These are phyloP conservation scores for Cairina moschata DNA, from an alignment of 2,113 vertebrate genomes.

Conservation along the genomic window DNA sequence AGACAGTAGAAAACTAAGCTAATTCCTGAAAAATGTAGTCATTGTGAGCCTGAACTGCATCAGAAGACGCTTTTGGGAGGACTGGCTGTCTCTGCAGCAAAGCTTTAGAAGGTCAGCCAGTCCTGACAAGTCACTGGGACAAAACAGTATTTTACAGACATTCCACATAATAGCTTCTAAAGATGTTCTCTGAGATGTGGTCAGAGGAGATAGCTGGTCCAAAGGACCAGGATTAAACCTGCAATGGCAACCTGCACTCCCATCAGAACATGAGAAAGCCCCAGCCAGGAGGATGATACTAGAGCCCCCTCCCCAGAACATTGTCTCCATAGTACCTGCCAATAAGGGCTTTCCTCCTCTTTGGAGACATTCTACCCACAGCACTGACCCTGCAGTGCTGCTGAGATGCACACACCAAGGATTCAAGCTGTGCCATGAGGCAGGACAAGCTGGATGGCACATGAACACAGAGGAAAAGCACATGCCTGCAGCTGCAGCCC, in stretches of 20 bases:
- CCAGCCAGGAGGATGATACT: background rate
- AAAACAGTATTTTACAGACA: background rate
- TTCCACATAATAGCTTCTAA: background rate
- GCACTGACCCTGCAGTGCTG: background rate
- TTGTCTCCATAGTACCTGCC: background rate
- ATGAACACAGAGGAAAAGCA: accelerated
- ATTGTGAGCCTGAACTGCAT: background rate
- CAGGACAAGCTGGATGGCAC: background rate
- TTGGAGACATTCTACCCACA: background rate
- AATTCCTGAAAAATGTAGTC: background rate
- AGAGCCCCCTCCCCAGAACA: background rate
- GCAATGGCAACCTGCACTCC: background rate
- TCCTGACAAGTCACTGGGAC: background rate
- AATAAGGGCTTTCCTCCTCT: background rate
- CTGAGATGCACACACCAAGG: background rate
- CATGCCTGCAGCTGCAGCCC: background rate
- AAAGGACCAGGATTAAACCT: background rate
- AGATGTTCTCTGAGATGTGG: background rate
- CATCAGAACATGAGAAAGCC: background rate
- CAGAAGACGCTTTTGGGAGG: background rate
- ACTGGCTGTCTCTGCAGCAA: background rate
- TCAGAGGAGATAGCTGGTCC: background rate
- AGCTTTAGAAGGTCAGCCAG: slow-evolving; percentile 2
- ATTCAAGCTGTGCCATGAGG: background rate
- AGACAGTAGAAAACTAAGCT: background rate